phyloP scores from a whole-genome alignment of 2,113 vertebrate species.

The Nycticryphes semicollaris region DNA sequence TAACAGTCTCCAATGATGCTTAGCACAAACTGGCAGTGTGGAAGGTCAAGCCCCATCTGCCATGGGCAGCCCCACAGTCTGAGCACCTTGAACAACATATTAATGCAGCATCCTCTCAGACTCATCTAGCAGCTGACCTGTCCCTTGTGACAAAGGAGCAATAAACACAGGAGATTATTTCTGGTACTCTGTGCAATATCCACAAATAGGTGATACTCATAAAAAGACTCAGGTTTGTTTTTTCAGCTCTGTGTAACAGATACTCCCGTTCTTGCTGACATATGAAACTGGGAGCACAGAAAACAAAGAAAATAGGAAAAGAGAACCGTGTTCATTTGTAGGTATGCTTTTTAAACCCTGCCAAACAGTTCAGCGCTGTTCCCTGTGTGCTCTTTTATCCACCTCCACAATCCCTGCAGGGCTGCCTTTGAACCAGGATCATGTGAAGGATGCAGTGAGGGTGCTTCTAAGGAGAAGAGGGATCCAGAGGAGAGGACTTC shows the following conservation, averaged over 20 bases:
- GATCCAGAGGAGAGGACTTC: background rate
- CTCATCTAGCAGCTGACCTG: background rate
- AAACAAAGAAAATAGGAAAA: background rate
- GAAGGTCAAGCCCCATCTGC: background rate
- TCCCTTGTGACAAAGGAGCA: background rate
- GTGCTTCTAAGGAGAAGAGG: background rate
- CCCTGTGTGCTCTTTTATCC: background rate
- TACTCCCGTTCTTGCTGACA: background rate
- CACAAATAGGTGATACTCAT: background rate
- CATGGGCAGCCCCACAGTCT: background rate
- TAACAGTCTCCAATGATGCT: background rate
- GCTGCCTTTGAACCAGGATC: background rate
- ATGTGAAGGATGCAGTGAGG: background rate
- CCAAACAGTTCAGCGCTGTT: background rate
- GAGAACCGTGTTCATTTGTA: background rate
- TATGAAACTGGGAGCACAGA: background rate
- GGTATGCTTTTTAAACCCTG: background rate
- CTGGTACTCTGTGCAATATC: background rate
- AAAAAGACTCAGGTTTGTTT: background rate
- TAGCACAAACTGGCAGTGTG: background rate
- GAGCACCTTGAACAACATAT: background rate
- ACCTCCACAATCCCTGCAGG: background rate
- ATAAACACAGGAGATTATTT: background rate
- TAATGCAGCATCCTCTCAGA: background rate
- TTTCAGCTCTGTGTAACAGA: background rate